These are phyloP conservation scores for Muntiacus reevesi DNA, from an alignment of 2,113 vertebrate genomes.

Conservation along the genomic window DNA sequence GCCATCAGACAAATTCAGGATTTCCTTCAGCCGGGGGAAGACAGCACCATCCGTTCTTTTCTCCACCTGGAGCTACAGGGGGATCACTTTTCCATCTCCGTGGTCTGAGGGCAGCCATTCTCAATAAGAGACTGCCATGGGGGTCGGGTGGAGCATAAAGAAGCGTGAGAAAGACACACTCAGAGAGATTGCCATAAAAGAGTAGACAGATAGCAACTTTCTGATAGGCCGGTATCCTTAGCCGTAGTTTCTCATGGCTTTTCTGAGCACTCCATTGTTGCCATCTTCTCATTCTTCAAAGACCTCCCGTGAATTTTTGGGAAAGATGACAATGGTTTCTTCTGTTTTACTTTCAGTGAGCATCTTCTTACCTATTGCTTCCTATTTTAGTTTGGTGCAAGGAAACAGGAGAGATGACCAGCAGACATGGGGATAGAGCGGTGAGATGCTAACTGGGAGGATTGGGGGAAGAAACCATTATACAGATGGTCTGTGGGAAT, in stretches of 20 bases:
- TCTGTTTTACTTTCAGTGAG: background rate
- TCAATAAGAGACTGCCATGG: background rate
- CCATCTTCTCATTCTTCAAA: background rate
- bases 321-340: background rate
- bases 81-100: background rate
- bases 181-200: background rate
- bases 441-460: background rate
- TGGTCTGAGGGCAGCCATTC: background rate
- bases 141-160: no score
- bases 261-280: no score
- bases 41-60: background rate
- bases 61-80: background rate
- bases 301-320: background rate
- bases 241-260: background rate
- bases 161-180: background rate
- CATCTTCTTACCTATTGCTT: background rate
- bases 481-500: fast-evolving
- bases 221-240: background rate
- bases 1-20: background rate
- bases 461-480: background rate
- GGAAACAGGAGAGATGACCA: background rate
- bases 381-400: background rate
- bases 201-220: background rate
- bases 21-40: background rate
- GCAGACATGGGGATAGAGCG: fast-evolving